Percentiles rank a stretch among this genome's conserved stretches.
phyloP scores from a whole-genome alignment of 2,113 vertebrate genomes.

The Trematomus loennbergii region DNA sequence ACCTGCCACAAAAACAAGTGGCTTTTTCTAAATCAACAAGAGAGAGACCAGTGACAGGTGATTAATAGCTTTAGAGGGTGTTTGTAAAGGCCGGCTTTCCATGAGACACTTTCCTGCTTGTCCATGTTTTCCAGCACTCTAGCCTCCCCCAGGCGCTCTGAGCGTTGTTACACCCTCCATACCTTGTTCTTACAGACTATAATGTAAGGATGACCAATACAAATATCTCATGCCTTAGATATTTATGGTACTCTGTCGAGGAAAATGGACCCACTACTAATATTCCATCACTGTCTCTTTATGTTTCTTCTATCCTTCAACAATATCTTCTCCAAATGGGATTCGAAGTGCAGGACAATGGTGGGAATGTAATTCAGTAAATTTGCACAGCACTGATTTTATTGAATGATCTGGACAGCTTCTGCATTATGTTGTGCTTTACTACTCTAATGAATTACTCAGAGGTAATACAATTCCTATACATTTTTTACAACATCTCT shows the following conservation, averaged over 20 bases:
- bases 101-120: background rate
- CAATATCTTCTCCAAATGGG: slow-evolving; percentile 48
- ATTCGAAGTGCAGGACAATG: slow-evolving; percentile 54
- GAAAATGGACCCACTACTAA: slow-evolving; percentile 38
- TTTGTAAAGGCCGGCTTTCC: background rate
- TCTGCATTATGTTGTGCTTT: slow-evolving; percentile 18
- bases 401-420: slow-evolving; percentile 57
- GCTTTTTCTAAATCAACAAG: background rate
- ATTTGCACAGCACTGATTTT: slow-evolving; percentile 60
- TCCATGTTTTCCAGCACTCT: background rate
- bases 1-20: background rate
- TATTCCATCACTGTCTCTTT: slow-evolving; percentile 50
- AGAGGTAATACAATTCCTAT: slow-evolving; percentile 33
- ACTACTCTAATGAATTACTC: slow-evolving; percentile 44
- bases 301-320: slow-evolving; percentile 54
- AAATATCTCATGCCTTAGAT: slow-evolving; percentile 12
- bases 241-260: slow-evolving; percentile 10
- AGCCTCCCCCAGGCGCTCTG: background rate
- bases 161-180: slow-evolving; percentile 1
- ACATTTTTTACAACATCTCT: slow-evolving; percentile 37
- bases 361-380: slow-evolving; percentile 46
- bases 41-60: background rate
- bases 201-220: slow-evolving; percentile 26
- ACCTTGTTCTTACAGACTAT: slow-evolving; percentile 5
- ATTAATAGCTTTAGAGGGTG: background rate